These are phyloP conservation scores for Agrilus cyanescens DNA, from an alignment of 2,888 invertebrate species.

Conservation along the genomic window DNA sequence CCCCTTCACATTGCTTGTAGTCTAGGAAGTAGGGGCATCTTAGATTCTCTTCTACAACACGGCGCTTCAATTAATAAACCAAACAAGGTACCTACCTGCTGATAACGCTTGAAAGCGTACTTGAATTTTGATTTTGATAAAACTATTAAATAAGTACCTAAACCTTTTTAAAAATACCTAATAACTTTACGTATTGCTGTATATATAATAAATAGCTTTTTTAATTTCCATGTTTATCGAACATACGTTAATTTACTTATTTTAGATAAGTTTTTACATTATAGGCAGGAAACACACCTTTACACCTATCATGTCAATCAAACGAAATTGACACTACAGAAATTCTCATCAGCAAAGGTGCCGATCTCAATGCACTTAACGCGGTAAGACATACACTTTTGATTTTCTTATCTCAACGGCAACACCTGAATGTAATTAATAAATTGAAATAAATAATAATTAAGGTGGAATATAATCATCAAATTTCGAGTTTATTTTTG, in stretches of 20 bases:
- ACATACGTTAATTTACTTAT: neutral
- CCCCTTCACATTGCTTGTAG: conserved; percentile 59
- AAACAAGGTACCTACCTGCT: conserved; percentile 43
- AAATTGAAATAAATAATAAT: too few species aligned
- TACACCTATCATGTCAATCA: conserved; percentile 63
- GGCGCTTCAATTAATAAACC: conserved; percentile 53
- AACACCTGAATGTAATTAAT: neutral
- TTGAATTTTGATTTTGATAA: too few species aligned
- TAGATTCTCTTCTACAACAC: conserved; percentile 51
- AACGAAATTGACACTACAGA: conserved; percentile 60
- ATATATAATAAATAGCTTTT: neutral
- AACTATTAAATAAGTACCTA: conserved; percentile 4
- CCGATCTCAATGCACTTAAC: conserved; percentile 61
- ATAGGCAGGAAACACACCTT: conserved; percentile 57
- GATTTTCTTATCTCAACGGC: neutral
- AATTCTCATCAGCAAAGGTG: conserved; percentile 54
- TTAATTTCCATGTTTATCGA: neutral
- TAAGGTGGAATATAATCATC: too few species aligned
- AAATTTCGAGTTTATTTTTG: too few species aligned
- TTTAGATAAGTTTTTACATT: conserved; percentile 15
- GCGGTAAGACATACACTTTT: conserved; percentile 40
- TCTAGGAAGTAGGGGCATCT: conserved; percentile 56
- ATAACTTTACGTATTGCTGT: neutral
- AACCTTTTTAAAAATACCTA: conserved; percentile 2
- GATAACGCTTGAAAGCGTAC: too few species aligned